Base-by-base conservation (phyloP, 2,888 invertebrate species). In the Halictus ligatus region DNA sequence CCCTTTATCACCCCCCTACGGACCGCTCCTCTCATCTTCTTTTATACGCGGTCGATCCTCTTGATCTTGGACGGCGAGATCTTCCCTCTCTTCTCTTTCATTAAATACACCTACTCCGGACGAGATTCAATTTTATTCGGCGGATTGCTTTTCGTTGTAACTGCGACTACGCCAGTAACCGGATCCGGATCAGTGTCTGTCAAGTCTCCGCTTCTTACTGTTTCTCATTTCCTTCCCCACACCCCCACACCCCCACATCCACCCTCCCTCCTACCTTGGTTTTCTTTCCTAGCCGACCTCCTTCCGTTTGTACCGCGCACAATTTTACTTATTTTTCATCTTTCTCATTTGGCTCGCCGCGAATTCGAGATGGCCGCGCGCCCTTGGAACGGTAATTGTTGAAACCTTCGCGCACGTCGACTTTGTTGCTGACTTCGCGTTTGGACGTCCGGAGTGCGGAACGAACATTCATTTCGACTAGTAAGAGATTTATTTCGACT, bases 121-220 rank as follows among this genome's bases (percentile, higher is more conserved):
- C 91, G 93, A 93, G 93, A 94, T 94, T 94, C 93, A 94, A 94
- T 94, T 94, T 94, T 93, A 90, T 92, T 90, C 91, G 91, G 89
- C 90, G 93, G 91, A 94, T 94, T 94, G 94, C 93, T 94, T 94
- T 94, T 93, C 93, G 92, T 91, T 94, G 93, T 94, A 92, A 89
- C 92, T 88, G 91, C 91, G 86, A 81, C 83, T 76, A 88, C 85
- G 83, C 88, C 80, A 91, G 94, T 94, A 94, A 94, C 94, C 91
- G 93, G 93, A 94, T 94, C 92, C 92, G 91, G 92, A 94, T 94
- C 93, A 91, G 88, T 91, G 92, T 93, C 92, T 89, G 91, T 92
- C 92, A 89, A 92, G 90, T 84, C 67, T 46, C 54, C 50, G 48
- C 77, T 46, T 60, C 60, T 60, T 15, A 46, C 71, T 71, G 50